Evolutionary conservation across 1,140 invertebrate genomes (phyloP).

Genomic region (Calosoma granatense): DNA sequence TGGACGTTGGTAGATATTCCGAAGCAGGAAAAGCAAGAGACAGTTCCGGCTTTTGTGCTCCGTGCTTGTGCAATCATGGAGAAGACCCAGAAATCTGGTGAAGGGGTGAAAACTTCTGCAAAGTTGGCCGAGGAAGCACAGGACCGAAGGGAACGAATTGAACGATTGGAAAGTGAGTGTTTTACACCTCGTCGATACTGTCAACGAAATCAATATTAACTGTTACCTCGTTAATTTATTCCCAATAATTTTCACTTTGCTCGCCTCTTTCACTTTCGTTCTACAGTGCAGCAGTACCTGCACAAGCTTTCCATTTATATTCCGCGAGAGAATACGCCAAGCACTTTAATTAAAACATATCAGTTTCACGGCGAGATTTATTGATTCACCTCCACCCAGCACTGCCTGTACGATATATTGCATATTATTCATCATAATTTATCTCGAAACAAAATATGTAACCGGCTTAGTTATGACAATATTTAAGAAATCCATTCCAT

Average conservation of each 20-base stretch:
- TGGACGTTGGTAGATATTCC: slow-evolving; percentile 88
- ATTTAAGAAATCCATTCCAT: too few relatives aligned
- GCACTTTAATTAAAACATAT: too few relatives aligned
- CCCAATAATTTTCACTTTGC: too few relatives aligned
- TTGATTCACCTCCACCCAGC: too few relatives aligned
- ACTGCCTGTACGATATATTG: too few relatives aligned
- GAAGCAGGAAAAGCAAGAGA: slow-evolving; percentile 79
- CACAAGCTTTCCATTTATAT: too few relatives aligned
- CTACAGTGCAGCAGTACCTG: too few relatives aligned
- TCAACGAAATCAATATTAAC: slow-evolving; percentile 3
- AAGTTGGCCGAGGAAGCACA: slow-evolving; percentile 75
- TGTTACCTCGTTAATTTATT: not conserved
- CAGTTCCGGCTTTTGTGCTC: slow-evolving; percentile 80
- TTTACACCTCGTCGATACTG: slow-evolving; percentile 1
- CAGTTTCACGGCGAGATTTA: too few relatives aligned
- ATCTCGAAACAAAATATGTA: too few relatives aligned
- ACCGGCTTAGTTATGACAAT: too few relatives aligned
- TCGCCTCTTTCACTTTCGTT: too few relatives aligned
- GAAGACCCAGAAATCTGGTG: slow-evolving; percentile 78
- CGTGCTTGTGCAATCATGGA: slow-evolving; percentile 83
- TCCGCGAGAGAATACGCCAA: not conserved
- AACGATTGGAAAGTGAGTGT: slow-evolving; percentile 67
- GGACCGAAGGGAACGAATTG: slow-evolving; percentile 68
- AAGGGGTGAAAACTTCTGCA: slow-evolving; percentile 77
- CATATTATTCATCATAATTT: too few relatives aligned